Base-by-base conservation (phyloP, 2,797 vertebrate species). In the Craterocephalus amniculus region DNA sequence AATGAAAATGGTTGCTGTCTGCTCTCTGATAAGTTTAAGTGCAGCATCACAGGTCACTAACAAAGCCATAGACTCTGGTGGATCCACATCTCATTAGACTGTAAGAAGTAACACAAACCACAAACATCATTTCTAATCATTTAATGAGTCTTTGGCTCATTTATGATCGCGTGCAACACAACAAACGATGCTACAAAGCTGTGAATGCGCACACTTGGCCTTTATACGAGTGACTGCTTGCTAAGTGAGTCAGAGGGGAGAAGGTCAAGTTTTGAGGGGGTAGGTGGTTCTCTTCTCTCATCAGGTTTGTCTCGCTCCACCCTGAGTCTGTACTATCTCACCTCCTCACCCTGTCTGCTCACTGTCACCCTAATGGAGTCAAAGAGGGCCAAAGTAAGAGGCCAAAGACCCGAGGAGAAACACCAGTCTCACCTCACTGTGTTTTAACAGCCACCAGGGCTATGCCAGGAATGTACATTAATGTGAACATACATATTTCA, bases 321-420 rank as follows among this genome's bases (percentile, higher is more conserved):
- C 78, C 86, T 73, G 84, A 63, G 83, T 82, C 94, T 95, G 92
- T 86, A 74, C 78, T 92, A 91, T 94, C 91, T 92, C 90, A 94
- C 90, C 91, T 91, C 84, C 92, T 92, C 88, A 79, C 83, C 87
- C 87, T 64, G 92, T 94, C 94, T 95, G 94, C 87, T 90, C 87
- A 93, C 89, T 93, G 91, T 95, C 93, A 94, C 87, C 87, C 91
- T 95, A 95, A 94, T 95, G 93, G 93, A 92, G 83, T 77, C 74
- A 27, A 84, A 89, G 74, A 74, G 83, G 85, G 85, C 31, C 72
- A 81, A 83, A 72, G 87, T 58, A 85, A 74, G 71, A 74, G 70
- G 74, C 76, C 87, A 85, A 88, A 89, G 64, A 69, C 76, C 67
- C 26, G 8, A 62, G 63, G 76, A 89, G 89, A 91, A 92, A 82